These are phyloP conservation scores for Alexandromys fortis DNA, from an alignment of 2,113 vertebrate genomes.

Conservation along the genomic window DNA sequence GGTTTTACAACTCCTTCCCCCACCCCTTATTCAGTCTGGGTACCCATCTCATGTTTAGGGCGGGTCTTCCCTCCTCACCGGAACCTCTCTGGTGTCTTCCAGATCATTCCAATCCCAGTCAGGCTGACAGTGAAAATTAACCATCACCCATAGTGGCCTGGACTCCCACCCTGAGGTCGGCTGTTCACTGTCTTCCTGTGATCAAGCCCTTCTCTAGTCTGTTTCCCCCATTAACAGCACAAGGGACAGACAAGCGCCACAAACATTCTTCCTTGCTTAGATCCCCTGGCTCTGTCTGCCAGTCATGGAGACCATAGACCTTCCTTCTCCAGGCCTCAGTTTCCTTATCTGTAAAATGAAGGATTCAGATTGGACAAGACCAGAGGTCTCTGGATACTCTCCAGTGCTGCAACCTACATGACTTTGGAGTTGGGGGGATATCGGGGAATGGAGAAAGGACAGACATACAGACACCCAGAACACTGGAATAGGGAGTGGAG, in stretches of 20 bases:
- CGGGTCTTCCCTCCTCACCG: background rate
- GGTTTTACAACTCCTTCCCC: background rate
- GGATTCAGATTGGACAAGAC: background rate
- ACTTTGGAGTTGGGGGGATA: background rate
- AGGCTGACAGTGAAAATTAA: background rate
- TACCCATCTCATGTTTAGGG: background rate
- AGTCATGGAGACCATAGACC: background rate
- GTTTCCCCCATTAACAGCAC: background rate
- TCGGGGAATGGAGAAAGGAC: background rate
- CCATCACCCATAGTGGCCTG: background rate
- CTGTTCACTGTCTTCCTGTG: background rate
- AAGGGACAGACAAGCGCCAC: background rate
- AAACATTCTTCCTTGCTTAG: background rate
- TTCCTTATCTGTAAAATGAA: slow-evolving; percentile 28
- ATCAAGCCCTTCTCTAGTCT: background rate
- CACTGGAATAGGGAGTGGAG: background rate
- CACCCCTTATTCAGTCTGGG: background rate
- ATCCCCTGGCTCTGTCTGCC: background rate
- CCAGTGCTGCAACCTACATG: background rate
- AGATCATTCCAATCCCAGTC: background rate
- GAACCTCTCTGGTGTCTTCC: background rate
- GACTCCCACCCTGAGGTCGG: background rate
- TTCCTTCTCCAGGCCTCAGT: background rate
- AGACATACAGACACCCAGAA: background rate
- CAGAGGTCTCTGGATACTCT: background rate